Percentiles rank a stretch among this genome's conserved stretches.
phyloP scores from a whole-genome alignment of 2,888 invertebrate species.

The Embidobia sp. region DNA sequence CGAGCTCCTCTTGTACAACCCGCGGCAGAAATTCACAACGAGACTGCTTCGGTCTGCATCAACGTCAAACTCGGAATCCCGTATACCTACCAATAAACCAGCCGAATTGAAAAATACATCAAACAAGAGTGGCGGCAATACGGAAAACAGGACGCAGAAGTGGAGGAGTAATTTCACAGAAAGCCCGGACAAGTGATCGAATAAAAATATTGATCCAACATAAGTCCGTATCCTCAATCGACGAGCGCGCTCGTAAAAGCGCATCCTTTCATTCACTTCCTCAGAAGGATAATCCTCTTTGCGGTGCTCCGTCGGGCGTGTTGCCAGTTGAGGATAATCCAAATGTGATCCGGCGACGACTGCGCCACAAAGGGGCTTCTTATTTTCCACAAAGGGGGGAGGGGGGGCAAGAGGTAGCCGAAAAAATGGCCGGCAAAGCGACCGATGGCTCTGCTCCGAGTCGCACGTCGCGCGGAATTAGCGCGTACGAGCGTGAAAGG shows the following conservation, averaged over 20 bases:
- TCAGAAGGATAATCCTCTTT: constrained; percentile 46
- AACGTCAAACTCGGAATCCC: too few relatives aligned
- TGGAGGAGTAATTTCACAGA: constrained; percentile 6
- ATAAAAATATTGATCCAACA: constrained; percentile 34
- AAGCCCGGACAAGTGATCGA: constrained; percentile 1
- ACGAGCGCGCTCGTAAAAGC: constrained; percentile 22
- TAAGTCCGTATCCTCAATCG: too few relatives aligned
- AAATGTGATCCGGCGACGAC: constrained; percentile 45
- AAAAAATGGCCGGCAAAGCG: constrained; percentile 46
- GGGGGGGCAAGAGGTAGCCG: constrained; percentile 57
- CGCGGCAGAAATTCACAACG: too few relatives aligned
- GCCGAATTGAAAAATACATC: too few relatives aligned
- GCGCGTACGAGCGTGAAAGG: constrained; percentile 69
- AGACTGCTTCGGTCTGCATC: too few relatives aligned
- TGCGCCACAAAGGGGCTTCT: constrained; percentile 45
- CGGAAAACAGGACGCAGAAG: background rate
- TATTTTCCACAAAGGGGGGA: constrained; percentile 42
- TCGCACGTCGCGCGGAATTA: constrained; percentile 67
- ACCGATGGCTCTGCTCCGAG: constrained; percentile 27
- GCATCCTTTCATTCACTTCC: constrained; percentile 40
- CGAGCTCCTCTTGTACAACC: too few relatives aligned
- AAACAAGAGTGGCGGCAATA: too few relatives aligned
- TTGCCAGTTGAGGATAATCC: constrained; percentile 40
- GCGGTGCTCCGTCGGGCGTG: constrained; percentile 36
- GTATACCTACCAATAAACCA: too few relatives aligned